A percentile compares a stretch with the other conserved stretches of the same genome.
Conservation (phyloP, 1,140 invertebrate genomes). For the Ceratoteleas bidentatus region DNA sequence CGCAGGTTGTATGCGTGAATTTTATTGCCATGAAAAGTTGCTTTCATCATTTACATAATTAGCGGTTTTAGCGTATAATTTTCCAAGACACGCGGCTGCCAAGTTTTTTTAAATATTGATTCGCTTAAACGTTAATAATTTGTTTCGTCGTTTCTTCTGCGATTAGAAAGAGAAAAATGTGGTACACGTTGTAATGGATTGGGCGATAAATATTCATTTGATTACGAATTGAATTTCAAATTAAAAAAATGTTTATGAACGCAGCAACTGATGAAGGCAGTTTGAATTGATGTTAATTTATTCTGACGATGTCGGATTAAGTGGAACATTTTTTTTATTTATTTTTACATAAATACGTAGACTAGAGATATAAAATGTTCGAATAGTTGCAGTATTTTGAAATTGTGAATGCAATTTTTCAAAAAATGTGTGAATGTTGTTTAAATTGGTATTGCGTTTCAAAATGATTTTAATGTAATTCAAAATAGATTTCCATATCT, state of each 20-base stretch:
- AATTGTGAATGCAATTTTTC: too few relatives aligned
- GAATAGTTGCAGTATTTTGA: background rate
- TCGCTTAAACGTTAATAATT: background rate
- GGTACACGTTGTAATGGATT: background rate
- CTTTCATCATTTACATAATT: constrained; percentile 11
- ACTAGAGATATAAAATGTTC: too few relatives aligned
- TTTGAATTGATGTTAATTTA: constrained; percentile 2
- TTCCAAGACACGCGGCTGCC: background rate
- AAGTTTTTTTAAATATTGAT: constrained; percentile 12
- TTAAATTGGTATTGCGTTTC: too few relatives aligned
- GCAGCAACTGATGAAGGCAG: background rate
- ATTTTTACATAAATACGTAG: too few relatives aligned
- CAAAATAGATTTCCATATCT: too few relatives aligned
- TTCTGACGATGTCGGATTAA: background rate
- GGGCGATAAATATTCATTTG: background rate
- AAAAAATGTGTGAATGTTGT: too few relatives aligned
- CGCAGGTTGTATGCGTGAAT: constrained; percentile 4
- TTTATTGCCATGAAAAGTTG: constrained; percentile 31
- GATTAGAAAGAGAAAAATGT: background rate
- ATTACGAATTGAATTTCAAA: constrained; percentile 5
- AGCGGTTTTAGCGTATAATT: constrained; percentile 21
- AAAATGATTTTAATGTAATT: too few relatives aligned
- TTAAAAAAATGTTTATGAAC: constrained; percentile 6
- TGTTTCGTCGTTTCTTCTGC: background rate
- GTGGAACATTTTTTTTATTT: too few relatives aligned